Evolutionary conservation across 2,888 invertebrate genomes (phyloP), one percentile per base, ranked within the genome.

Genomic region (Leptinotarsa haldemani): DNA sequence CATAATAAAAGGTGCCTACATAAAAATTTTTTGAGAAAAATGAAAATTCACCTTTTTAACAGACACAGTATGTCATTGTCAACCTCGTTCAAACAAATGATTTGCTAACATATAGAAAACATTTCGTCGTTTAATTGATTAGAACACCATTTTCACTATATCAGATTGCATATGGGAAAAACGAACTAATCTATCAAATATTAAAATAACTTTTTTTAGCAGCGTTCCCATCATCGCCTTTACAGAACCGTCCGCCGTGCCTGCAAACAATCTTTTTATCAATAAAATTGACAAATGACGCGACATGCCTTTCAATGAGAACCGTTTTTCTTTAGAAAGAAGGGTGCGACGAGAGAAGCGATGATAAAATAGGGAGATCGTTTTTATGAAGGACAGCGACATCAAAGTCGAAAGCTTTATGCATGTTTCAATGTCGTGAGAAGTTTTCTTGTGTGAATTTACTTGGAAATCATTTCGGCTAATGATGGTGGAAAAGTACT

Each of bases 241-340:
- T 15, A 56, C 20, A 15, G 22, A 56, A 20, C 56, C 56, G n/a
- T 56, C 56, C 20, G 56, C 7, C 56, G 20, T 66, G 25, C 40
- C 53, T 67, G n/a, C 67, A 16, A n/a, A 53, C 67, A 53, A 67
- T 67, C 52, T 67, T 67, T 52, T 46, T 40, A 53, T 53, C 67
- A 67, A 65, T 67, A 53, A 67, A 67, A 67, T 25, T 67, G 67
- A 67, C 67, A 52, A 67, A 67, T 67, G 67, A 67, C 40, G 30
- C 53, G 67, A 67, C 67, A 66, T 25, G 67, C 53, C 40, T 25
- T 50, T 67, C 67, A 53, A 40, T 67, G 67, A 52, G 18, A 67
- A 22, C 30, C 52, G 40, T 67, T 67, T 67, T 52, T 56, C 56
- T 56, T 56, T 15, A 22, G 56, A 56, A 56, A 22, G 56, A 56